Evolutionary conservation across 1,140 invertebrate genomes (phyloP).

Genomic region (Drosophila nannoptera): DNA sequence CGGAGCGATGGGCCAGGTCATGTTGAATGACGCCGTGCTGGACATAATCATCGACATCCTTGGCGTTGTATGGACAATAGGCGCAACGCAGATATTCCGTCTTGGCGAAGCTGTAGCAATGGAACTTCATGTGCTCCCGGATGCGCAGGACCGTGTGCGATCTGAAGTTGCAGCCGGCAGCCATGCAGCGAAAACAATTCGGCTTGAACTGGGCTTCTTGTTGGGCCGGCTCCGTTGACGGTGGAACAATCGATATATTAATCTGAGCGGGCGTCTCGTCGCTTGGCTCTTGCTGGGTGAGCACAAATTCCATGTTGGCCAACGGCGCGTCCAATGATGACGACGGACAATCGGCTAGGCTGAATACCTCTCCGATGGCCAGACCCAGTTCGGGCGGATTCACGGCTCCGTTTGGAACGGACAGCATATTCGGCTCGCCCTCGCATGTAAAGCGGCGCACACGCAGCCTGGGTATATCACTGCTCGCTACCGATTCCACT

Average conservation of each 20-base stretch:
- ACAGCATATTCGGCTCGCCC: no score
- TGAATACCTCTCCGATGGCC: constrained; percentile 48
- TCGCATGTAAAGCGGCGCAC: constrained; percentile 65
- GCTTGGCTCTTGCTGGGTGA: constrained; percentile 28
- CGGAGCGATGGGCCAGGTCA: constrained; percentile 32
- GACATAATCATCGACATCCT: constrained; percentile 51
- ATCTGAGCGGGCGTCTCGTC: constrained; percentile 23
- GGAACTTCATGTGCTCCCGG: constrained; percentile 54
- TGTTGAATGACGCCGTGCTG: constrained; percentile 46
- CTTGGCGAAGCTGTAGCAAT: constrained; percentile 37
- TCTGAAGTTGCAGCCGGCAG: constrained; percentile 41
- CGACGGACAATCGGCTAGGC: background rate
- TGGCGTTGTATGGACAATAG: constrained; percentile 40
- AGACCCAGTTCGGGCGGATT: constrained; percentile 35
- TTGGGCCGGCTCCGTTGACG: background rate
- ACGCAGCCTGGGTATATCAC: constrained; percentile 37
- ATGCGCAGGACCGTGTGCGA: constrained; percentile 52
- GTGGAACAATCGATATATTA: constrained; percentile 27
- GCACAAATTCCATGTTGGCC: constrained; percentile 23
- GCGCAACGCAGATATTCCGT: constrained; percentile 43
- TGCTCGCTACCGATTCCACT: background rate
- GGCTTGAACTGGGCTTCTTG: background rate
- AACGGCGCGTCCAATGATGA: background rate
- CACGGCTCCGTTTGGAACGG: no score
- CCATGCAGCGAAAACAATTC: constrained; percentile 63